Base-by-base conservation (phyloP, 1,140 invertebrate species). In the Aradophagus sp. region DNA sequence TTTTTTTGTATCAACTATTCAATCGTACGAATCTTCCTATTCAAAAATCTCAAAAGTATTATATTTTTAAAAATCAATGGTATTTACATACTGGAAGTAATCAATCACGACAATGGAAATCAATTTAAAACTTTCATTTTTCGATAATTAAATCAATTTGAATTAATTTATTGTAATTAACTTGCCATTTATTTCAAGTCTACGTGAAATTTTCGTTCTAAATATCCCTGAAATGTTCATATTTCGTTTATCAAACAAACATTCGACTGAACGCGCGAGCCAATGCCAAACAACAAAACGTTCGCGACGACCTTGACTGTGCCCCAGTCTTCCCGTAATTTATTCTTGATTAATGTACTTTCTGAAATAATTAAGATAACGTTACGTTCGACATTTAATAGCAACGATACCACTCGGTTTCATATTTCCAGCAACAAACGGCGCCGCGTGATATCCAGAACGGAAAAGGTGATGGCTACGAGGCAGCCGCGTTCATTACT, bases 401-500 rank as follows among this genome's bases (percentile, higher is more conserved):
- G 27, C 16, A 52, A 52, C 50, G 41, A 61, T 61, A 53, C 7
- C 23, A 26, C n/a, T n/a, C n/a, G 65, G 52, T 68, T 68, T 61
- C 31, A 68, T 68, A 53, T 55, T 68, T 59, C 16, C 26, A 35
- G 23, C 42, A 27, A 42, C 50, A 65, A 65, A 59, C 48, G 48
- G 39, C 52, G 41, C 65, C 47, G 55, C 55, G 27, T 52, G 48
- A 62, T 63, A 52, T 63, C 36, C 29, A 62, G 52, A 66, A 58
- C 65, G 53, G 69, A 71, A 65, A 73, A 78, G 63, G 53, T 79
- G 79, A 80, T 82, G 79, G 78, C 73, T 62, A 62, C 72, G 63
- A n/a, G n/a, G 69, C 68, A 68, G 65, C 75, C 71, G 71, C 80
- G 78, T 82, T 82, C 80, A 82, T 82, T 82, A 82, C 80, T 75